Evolutionary conservation across 2,888 invertebrate genomes (phyloP).

Genomic region (Dioctria linearis): DNA sequence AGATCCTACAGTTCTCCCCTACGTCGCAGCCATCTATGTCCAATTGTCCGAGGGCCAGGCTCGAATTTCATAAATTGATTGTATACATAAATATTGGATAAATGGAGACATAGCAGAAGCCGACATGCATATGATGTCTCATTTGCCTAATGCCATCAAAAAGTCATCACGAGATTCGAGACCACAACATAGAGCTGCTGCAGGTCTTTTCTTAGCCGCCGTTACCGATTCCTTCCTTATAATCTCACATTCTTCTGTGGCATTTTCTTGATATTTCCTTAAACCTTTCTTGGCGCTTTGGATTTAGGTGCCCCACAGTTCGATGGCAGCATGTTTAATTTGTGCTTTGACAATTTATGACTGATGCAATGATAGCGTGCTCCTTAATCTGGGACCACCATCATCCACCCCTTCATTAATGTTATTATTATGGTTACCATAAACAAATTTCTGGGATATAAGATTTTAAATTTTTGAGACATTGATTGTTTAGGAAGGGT

Average conservation of each 20-base stretch:
- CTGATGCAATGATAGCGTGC: constrained; percentile 15
- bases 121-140: constrained; percentile 57
- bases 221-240: constrained; percentile 6
- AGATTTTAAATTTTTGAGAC: not conserved
- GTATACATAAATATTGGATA: constrained; percentile 58
- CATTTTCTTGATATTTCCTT: constrained; percentile 28
- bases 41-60: constrained; percentile 28
- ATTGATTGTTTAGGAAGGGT: not conserved
- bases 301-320: constrained; percentile 29
- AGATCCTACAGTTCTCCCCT: not conserved
- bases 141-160: constrained; percentile 54
- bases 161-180: constrained; percentile 54
- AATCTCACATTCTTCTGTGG: constrained; percentile 33
- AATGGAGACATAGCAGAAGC: constrained; percentile 53
- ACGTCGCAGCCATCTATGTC: not conserved
- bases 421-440: constrained; percentile 36
- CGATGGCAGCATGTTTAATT: constrained; percentile 47
- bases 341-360: constrained; percentile 50
- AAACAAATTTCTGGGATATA: constrained; percentile 11
- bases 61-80: constrained; percentile 58
- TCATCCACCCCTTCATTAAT: constrained; percentile 34
- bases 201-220: constrained; percentile 16
- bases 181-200: constrained; percentile 16
- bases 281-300: constrained; percentile 30
- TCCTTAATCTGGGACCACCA: constrained; percentile 31